These are phyloP conservation scores for Diglossa cyanea DNA, from an alignment of 2,797 vertebrate genomes.

Conservation along the genomic window DNA sequence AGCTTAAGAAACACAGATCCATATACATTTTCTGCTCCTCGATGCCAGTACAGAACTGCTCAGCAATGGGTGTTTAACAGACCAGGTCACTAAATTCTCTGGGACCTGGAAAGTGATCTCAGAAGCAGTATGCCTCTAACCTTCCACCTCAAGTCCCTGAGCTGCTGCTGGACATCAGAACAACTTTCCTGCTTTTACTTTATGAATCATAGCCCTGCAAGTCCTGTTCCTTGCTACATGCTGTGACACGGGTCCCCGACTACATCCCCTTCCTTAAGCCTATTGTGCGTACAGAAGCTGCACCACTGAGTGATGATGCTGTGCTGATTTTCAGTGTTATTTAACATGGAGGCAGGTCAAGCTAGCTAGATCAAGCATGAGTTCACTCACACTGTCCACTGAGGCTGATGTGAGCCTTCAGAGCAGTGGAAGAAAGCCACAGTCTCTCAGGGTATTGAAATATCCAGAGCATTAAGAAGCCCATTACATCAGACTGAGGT, in stretches of 20 bases:
- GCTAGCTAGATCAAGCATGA: background rate
- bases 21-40: background rate
- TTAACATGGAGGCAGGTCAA: background rate
- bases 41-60: background rate
- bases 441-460: background rate
- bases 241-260: background rate
- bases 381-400: background rate
- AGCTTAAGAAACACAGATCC: background rate
- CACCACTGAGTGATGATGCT: rapidly evolving
- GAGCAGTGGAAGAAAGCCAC: background rate
- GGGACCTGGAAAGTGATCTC: background rate
- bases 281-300: background rate
- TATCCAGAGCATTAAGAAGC: background rate
- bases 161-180: background rate
- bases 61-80: background rate
- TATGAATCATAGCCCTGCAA: background rate
- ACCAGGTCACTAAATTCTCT: background rate
- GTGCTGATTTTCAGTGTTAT: background rate
- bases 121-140: background rate
- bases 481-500: background rate
- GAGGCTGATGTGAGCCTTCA: background rate
- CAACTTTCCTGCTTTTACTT: background rate
- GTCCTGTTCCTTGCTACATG: background rate
- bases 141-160: background rate
- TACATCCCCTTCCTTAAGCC: background rate